A percentile compares a stretch with the other conserved stretches of the same genome.
These are phyloP conservation scores for Brachionus manjavacas DNA, from an alignment of 1,140 invertebrate genomes.

Conservation along the genomic window DNA sequence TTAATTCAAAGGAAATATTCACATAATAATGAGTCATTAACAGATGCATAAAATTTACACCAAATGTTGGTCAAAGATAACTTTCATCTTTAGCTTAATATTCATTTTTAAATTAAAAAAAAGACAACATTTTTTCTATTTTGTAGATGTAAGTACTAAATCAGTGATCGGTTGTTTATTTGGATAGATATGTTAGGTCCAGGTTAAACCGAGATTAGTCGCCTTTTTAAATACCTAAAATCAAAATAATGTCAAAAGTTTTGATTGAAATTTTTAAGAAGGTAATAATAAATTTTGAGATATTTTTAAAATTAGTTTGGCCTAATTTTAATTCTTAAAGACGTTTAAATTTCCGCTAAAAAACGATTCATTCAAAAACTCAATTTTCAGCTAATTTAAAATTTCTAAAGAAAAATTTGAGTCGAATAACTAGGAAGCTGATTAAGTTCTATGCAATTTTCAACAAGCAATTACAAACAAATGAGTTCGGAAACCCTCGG, in stretches of 20 bases:
- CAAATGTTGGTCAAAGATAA: neutral
- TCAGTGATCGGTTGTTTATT: neutral
- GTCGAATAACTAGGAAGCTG: neutral
- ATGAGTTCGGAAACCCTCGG: neutral
- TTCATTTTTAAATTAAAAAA: neutral
- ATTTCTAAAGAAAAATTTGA: neutral
- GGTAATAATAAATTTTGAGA: neutral
- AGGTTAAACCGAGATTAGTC: neutral
- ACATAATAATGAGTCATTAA: neutral
- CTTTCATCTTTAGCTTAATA: neutral
- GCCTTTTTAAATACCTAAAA: neutral
- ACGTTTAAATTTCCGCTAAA: neutral
- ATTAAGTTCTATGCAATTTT: neutral
- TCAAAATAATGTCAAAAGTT: neutral
- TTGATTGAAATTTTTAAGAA: neutral
- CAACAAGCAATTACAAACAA: neutral
- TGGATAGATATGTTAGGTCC: neutral
- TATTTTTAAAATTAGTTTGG: neutral
- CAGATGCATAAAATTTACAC: neutral
- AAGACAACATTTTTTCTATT: neutral
- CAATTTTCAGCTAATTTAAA: neutral
- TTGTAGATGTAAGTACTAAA: neutral
- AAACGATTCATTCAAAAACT: neutral
- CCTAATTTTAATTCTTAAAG: neutral
- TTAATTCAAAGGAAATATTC: neutral